Evolutionary conservation across 2,888 invertebrate genomes (phyloP), one percentile per base, ranked within the genome.

Genomic region (Idaea biselata): DNA sequence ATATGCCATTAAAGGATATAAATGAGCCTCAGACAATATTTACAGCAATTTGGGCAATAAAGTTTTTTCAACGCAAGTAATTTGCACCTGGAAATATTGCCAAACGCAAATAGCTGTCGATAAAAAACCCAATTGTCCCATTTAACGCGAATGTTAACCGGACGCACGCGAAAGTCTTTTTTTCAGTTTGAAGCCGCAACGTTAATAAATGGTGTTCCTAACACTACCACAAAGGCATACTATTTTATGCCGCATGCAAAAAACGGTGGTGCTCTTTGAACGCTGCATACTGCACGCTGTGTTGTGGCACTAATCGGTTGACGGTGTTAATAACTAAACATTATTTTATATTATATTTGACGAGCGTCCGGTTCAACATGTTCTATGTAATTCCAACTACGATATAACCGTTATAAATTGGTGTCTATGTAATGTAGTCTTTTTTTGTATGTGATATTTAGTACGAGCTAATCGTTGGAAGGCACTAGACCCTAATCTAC

Each of bases 401-500:
- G 25, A 25, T 5, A 44, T 44, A 44, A 44, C 44, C 14, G 11
- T 44, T 44, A 44, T 44, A 44, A 44, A 44, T 44, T 44, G 44
- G 44, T 44, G 18, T 65, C 32, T 62, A 55, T 58, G 18, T 62
- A 55, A 60, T 60, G n/a, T n/a, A n/a, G n/a, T n/a, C n/a, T n/a
- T n/a, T 63, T 66, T 65, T 60, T 64, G 65, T 64, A 66, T 68
- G 73, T 71, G 70, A 69, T 70, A 76, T 81, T 83, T 86, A 85
- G 84, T 86, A 89, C 85, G 57, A 79, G 77, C 85, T 88, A 86
- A 82, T 78, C 79, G 79, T 79, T 81, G 81, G 82, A 91, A 91
- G 91, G 91, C 91, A 91, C 91, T 91, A 90, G 83, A 88, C 87
- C 86, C 87, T 89, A 90, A 81, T 80, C 88, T 90, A 91, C 86